Conservation (phyloP, 2,888 invertebrate species). For the Eupithecia centaureata region DNA sequence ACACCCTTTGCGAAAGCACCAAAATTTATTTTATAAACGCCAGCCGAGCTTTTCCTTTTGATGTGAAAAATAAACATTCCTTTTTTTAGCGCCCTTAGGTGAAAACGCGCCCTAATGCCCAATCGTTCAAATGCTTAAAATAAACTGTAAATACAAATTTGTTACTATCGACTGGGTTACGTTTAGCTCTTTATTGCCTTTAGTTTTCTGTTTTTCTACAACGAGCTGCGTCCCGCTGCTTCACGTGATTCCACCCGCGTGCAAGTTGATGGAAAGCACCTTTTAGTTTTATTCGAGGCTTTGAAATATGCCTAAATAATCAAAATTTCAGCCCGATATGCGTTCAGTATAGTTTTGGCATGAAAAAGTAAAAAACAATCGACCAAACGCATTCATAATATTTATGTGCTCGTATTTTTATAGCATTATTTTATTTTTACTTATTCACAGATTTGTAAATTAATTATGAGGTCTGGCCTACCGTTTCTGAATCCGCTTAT, state of each 20-base stretch:
- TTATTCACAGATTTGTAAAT: neutral
- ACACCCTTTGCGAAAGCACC: constrained; percentile 55
- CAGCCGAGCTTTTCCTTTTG: constrained; percentile 59
- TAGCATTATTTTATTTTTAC: constrained; percentile 17
- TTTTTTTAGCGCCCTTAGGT: constrained; percentile 54
- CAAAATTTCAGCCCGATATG: too few relatives aligned
- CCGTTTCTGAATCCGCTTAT: neutral
- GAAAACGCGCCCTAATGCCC: constrained; percentile 53
- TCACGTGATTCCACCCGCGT: too few relatives aligned
- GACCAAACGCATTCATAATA: too few relatives aligned
- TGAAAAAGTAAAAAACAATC: too few relatives aligned
- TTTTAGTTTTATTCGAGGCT: too few relatives aligned
- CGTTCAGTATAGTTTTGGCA: too few relatives aligned
- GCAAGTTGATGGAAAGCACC: too few relatives aligned
- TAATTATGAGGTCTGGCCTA: neutral
- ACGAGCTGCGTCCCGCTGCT: too few relatives aligned
- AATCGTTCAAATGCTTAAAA: constrained; percentile 48
- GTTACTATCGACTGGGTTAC: neutral
- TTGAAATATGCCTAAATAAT: too few relatives aligned
- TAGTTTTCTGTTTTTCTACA: constrained; percentile 20
- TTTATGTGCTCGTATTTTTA: constrained; percentile 36
- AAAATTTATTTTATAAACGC: constrained; percentile 69
- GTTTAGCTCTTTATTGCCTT: neutral
- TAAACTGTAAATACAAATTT: constrained; percentile 33
- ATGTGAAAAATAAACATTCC: constrained; percentile 63